Evolutionary conservation across 2,797 vertebrate genomes (phyloP).

Genomic region (Gambelia wislizenii): DNA sequence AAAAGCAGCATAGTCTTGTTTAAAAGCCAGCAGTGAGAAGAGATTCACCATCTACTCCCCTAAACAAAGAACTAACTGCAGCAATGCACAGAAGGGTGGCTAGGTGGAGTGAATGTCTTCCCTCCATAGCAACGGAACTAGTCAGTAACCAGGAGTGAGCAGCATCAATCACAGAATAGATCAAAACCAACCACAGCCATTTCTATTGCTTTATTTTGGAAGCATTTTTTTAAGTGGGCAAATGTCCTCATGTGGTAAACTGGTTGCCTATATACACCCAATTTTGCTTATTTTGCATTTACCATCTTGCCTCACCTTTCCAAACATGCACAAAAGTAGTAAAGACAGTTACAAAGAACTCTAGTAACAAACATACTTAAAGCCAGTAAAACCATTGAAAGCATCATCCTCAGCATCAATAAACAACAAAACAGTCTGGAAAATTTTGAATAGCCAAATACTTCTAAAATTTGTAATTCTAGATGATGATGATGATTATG

Average conservation of each 20-base stretch:
- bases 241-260: not conserved
- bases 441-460: not conserved
- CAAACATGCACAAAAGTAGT: too few species aligned
- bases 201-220: not conserved
- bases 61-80: slow-evolving; percentile 18
- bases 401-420: too few species aligned
- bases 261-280: not conserved
- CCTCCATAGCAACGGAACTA: not conserved
- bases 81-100: not conserved
- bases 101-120: not conserved
- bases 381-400: too few species aligned
- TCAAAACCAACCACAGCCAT: not conserved
- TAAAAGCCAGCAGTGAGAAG: not conserved
- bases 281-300: not conserved
- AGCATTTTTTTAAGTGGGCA: not conserved
- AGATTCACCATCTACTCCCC: not conserved
- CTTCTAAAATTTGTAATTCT: slow-evolving; percentile 6
- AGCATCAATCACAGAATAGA: not conserved
- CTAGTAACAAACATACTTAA: too few species aligned
- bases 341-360: too few species aligned
- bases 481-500: accelerated
- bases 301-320: too few species aligned
- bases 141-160: not conserved
- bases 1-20: not conserved
- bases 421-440: not conserved